Evolutionary conservation across 2,113 vertebrate genomes (phyloP), one percentile per base, ranked within the genome.

Genomic region (Gallinago undulata): DNA sequence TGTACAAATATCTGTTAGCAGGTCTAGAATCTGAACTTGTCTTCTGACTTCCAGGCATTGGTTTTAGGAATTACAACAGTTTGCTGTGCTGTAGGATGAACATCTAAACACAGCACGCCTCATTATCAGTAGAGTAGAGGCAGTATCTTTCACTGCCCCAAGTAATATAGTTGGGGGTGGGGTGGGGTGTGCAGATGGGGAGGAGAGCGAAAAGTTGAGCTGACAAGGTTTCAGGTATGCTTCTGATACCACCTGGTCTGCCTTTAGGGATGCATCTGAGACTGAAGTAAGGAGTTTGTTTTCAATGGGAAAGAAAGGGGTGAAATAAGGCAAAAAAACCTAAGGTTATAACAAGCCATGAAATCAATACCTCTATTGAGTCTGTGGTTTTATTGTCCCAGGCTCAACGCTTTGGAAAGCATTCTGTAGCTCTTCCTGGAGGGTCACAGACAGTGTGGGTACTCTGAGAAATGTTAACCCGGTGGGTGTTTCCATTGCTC

Each of bases 361-460:
- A 95, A 92, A 92, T 87, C 76, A 92, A 56, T 55, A 88, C 55
- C 30, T 84, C 64, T 53, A 21, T 10, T 77, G 83, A 93, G 31
- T 47, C 84, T 68, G n/a, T 10, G 23, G 41, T 47, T 89, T 91
- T 87, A 89, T 59, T 81, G 60, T 74, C 33, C 30, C 47, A 48
- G 19, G 76, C 72, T 89, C 89, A 90, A 25, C 33, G 47, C 41
- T 89, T 67, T 70, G n/a, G 51, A 92, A 90, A 90, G 60, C 72
- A 59, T 53, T 88, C 56, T 76, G 22, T 48, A 73, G 63, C 43
- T 67, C 67, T 50, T 92, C 33, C 69, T 91, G 60, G 33, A 90
- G 47, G 43, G 43, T 82, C 57, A 72, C 62, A 53, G 68, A 82
- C 24, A 24, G 48, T 3, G 31, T 5, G 41, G 22, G 37, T 77